A percentile compares a stretch with the other conserved stretches of the same genome.
Conservation (phyloP, 2,797 vertebrate genomes). For the Dipus sagitta region DNA sequence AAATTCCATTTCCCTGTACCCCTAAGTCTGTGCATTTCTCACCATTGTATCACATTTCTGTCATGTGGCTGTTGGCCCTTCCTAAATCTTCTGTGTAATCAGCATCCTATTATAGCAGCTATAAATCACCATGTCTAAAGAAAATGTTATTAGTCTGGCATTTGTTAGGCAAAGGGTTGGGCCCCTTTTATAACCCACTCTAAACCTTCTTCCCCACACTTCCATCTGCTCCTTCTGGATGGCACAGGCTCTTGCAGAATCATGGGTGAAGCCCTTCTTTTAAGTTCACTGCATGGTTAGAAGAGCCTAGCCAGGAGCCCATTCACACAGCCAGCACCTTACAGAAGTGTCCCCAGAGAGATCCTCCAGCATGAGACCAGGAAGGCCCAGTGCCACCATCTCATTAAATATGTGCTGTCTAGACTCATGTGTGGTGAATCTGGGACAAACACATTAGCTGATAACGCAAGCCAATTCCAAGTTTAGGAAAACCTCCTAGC, state of each 20-base stretch:
- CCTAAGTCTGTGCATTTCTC: background rate
- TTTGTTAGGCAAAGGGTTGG: background rate
- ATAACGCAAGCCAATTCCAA: background rate
- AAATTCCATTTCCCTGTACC: background rate
- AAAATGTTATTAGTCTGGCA: background rate
- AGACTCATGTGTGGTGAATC: conserved; percentile 7
- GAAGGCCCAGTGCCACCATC: background rate
- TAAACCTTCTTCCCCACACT: background rate
- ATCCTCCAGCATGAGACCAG: background rate
- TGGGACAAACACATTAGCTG: background rate
- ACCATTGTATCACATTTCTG: background rate
- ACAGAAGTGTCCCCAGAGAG: background rate
- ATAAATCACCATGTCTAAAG: background rate
- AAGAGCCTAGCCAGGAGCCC: background rate
- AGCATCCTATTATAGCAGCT: background rate
- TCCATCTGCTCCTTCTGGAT: background rate
- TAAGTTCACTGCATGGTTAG: background rate
- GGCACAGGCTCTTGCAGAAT: background rate
- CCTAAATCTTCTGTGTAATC: background rate
- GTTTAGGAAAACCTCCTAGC: background rate
- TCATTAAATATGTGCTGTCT: conserved; percentile 55
- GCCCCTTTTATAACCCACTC: background rate
- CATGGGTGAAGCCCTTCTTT: background rate
- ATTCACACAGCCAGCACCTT: background rate
- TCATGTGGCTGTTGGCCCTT: background rate